Base-by-base conservation (phyloP, 2,888 invertebrate genomes). In the Patella caerulea region DNA sequence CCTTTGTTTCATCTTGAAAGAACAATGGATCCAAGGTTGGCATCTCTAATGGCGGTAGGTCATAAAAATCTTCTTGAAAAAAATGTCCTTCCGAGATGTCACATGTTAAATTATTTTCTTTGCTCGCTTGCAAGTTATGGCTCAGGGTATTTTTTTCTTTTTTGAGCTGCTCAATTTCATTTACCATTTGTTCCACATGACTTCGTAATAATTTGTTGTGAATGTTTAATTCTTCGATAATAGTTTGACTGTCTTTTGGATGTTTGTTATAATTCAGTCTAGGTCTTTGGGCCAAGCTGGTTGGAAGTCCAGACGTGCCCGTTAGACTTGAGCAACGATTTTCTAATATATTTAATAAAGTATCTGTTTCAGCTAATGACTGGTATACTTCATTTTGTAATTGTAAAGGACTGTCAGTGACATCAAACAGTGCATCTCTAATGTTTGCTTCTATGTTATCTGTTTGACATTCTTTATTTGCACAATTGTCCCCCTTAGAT, bases 21-120 rank as follows among this genome's bases (percentile, higher is more conserved):
- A 65, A 65, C 19, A 19, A n/a, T 15, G 65, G 65, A 9, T 19
- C 65, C 56, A 79, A 69, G 52, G 70, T 52, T 2, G 94, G 94
- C 92, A 94, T 93, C 90, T 94, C 94, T n/a, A 94, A 91, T 11
- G 94, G 94, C 75, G 90, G 89, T 74, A 90, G 77, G 55, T 93
- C 93, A 94, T 93, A 77, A 94, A 29, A 83, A 76, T 70, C 75
- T 78, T 79, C 80, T 74, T 11, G 77, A 72, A 55, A 56, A 71
- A 59, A 71, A 19, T 17, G 72, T 77, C 59, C 54, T 75, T 72
- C 71, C 9, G 56, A 52, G 54, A 74, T n/a, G 15, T 65, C 56
- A 71, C 34, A 52, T 53, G 19, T 79, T 19, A 53, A 70, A 17
- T 59, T 70, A 45, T 81, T 81, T 17, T 73, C 56, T 52, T 75